Evolutionary conservation across 2,797 vertebrate species (phyloP).

Genomic region (Poliocrania exsul): DNA sequence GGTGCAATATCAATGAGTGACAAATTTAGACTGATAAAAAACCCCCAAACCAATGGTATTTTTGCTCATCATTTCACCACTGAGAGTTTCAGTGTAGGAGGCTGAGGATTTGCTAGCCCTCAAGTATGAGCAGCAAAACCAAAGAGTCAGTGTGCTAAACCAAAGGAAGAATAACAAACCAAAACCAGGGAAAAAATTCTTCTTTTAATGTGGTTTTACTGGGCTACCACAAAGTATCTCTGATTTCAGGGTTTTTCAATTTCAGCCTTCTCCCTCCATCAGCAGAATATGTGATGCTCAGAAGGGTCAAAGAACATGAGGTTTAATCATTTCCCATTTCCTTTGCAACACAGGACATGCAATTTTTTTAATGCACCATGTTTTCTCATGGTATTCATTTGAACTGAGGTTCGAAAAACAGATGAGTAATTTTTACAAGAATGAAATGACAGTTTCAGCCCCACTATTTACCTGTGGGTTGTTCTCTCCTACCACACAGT

Average conservation of each 20-base stretch:
- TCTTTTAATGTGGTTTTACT: neutral
- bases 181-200: neutral
- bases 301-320: neutral
- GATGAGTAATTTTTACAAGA: neutral
- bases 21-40: neutral
- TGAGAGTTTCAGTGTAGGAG: neutral
- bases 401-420: neutral
- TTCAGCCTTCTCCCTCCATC: neutral
- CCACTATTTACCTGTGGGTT: slow-evolving; percentile 25
- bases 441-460: neutral
- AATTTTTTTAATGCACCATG: neutral
- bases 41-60: neutral
- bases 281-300: neutral
- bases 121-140: neutral
- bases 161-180: neutral
- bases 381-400: neutral
- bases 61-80: neutral
- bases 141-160: neutral
- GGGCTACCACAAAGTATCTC: neutral
- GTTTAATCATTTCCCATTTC: neutral
- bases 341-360: neutral
- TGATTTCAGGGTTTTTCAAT: neutral
- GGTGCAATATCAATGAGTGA: neutral
- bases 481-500: neutral
- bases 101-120: neutral